phyloP scores from a whole-genome alignment of 2,888 invertebrate species.

The Ypsolopha sequella region DNA sequence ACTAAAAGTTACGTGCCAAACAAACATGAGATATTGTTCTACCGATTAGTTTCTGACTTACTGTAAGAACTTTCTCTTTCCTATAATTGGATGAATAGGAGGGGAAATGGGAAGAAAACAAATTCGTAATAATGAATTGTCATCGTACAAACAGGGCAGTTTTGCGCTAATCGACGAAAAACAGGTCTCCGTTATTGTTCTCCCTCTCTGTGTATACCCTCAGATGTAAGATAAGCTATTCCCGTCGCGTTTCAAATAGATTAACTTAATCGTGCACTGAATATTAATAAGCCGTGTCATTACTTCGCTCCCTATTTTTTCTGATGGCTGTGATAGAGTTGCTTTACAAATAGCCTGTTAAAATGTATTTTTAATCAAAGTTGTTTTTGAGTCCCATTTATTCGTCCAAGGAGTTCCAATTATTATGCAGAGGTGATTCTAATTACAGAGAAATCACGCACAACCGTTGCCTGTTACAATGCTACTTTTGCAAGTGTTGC shows the following conservation, averaged over 20 bases:
- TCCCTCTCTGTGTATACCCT: neutral
- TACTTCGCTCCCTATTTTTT: conserved; percentile 3
- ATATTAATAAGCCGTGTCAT: conserved; percentile 24
- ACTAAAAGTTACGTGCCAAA: neutral
- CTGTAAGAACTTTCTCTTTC: neutral
- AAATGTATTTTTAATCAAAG: too few species aligned
- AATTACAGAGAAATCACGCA: too few species aligned
- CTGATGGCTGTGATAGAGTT: too few species aligned
- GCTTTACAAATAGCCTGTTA: too few species aligned
- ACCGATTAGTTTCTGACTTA: neutral
- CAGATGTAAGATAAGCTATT: conserved; percentile 8
- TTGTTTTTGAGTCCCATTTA: too few species aligned
- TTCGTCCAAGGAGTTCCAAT: too few species aligned
- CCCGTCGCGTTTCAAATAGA: conserved; percentile 22
- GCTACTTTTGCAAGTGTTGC: too few species aligned
- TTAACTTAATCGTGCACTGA: conserved; percentile 29
- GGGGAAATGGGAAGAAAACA: too few species aligned
- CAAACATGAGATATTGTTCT: neutral
- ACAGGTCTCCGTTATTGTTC: neutral
- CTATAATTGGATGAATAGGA: too few species aligned
- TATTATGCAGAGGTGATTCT: too few species aligned
- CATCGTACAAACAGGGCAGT: neutral
- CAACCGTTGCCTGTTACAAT: too few species aligned
- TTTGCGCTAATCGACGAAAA: neutral
- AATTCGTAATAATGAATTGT: neutral